phyloP scores from a whole-genome alignment of 2,888 invertebrate genomes.

The Bugulina stolonifera region DNA sequence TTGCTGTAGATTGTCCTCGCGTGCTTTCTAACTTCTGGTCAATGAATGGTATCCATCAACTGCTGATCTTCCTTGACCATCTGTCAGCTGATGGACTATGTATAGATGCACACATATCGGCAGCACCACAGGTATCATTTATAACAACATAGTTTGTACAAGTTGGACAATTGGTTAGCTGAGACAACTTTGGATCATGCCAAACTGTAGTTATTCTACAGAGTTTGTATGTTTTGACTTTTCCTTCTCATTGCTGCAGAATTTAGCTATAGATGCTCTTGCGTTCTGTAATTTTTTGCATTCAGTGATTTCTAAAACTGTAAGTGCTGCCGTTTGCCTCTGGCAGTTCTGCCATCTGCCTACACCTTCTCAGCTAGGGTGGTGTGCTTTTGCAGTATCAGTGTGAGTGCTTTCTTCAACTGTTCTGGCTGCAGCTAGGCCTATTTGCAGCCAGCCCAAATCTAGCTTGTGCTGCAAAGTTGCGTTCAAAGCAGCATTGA shows the following conservation, averaged over 20 bases:
- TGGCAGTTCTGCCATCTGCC: too few relatives aligned
- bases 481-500: too few relatives aligned
- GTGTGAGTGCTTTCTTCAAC: too few relatives aligned
- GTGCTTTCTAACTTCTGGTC: neutral
- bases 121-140: neutral
- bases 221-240: neutral
- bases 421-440: too few relatives aligned
- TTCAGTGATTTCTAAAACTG: too few relatives aligned
- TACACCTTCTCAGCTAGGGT: too few relatives aligned
- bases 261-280: conserved; percentile 2
- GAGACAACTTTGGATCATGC: neutral
- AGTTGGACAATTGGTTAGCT: neutral
- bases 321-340: too few relatives aligned
- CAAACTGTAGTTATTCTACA: neutral
- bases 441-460: too few relatives aligned
- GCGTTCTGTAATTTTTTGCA: conserved; percentile 9
- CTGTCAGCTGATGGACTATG: neutral
- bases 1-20: too few relatives aligned
- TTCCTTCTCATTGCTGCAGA: neutral
- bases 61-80: neutral
- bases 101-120: neutral
- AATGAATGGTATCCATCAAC: neutral
- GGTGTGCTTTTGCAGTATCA: too few relatives aligned
- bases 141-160: too few relatives aligned
- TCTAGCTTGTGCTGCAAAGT: too few relatives aligned